These are phyloP conservation scores for Amblyjoppa fuscipennis DNA, from an alignment of 2,888 invertebrate species.

Conservation along the genomic window DNA sequence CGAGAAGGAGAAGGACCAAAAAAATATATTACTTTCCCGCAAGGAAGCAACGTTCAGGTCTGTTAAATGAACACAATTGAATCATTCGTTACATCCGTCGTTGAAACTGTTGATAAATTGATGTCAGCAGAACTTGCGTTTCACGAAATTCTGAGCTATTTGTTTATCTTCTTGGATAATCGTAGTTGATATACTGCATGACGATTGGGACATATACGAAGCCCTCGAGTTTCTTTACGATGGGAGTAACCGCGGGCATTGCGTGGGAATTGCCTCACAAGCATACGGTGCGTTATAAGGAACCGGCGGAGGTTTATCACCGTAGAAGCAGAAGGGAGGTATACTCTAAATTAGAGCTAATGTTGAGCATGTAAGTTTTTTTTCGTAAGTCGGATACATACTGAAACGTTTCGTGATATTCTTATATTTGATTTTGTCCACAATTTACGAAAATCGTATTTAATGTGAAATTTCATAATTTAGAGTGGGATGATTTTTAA, in stretches of 20 bases:
- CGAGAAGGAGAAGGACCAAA: conserved; percentile 84
- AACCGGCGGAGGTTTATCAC: conserved; percentile 86
- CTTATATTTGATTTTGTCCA: too few species aligned
- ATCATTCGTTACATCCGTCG: conserved; percentile 11
- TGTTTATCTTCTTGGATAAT: conserved; percentile 25
- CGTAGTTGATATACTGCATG: conserved; percentile 87
- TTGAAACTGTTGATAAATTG: conserved; percentile 34
- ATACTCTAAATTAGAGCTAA: conserved; percentile 88
- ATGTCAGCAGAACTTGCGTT: neutral
- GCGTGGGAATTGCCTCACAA: conserved; percentile 91
- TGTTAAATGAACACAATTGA: conserved; percentile 80
- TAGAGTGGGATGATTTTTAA: too few species aligned
- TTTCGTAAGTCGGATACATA: conserved; percentile 9
- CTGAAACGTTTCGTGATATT: too few species aligned
- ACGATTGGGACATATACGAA: conserved; percentile 87
- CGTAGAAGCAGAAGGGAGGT: conserved; percentile 88
- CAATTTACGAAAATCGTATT: too few species aligned
- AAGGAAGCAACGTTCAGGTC: conserved; percentile 88
- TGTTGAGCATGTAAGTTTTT: conserved; percentile 88
- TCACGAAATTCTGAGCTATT: neutral
- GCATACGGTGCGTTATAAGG: conserved; percentile 84
- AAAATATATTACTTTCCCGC: conserved; percentile 87
- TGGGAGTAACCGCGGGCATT: conserved; percentile 91
- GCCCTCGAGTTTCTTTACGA: conserved; percentile 88
- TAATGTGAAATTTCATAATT: too few species aligned